Evolutionary conservation across 2,797 vertebrate genomes (phyloP), one percentile per base, ranked within the genome.

Genomic region (Gambelia wislizenii): DNA sequence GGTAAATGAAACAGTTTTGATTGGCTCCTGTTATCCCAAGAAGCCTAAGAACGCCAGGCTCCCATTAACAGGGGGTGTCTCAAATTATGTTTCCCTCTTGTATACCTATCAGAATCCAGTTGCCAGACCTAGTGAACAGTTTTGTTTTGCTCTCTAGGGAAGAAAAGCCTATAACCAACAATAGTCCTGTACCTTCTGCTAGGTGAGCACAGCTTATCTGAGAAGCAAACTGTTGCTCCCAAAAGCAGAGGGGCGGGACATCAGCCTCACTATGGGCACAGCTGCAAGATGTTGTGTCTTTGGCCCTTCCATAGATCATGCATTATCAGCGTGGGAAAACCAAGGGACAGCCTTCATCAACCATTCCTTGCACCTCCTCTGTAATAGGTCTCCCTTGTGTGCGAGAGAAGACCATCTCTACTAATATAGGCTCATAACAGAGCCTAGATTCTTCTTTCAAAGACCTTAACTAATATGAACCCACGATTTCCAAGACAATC

Each of bases 201-300:
- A 25, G 30, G 12, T 27, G 13, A 20, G 18, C n/a, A 76, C 25
- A 52, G 56, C 12, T 44, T 85, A 85, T 49, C 56, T 64, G 42
- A 85, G 77, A 25, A 25, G 79, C 10, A 69, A 70, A 49, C 16
- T 54, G 8, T 67, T 67, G 12, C 64, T 33, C 75, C 14, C 5
- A 14, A 47, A 64, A n/a, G 20, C 8, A 54, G 22, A 30, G 6
- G 70, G 36, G 12, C 6, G 8, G 42, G 33, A 36, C 10, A 47
- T 22, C 83, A 61, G 20, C 44, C 13, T 39, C 27, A 33, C 30
- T 80, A 44, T 47, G 36, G 54, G 77, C 44, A 64, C 44, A 81
- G 67, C 54, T 89, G 78, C 44, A 86, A 86, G 69, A 82, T 89
- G 47, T 86, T 82, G 18, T 81, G 88, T 89, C 84, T 82, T 86